phyloP scores from a whole-genome alignment of 2,797 vertebrate genomes.

The Trachops cirrhosus region DNA sequence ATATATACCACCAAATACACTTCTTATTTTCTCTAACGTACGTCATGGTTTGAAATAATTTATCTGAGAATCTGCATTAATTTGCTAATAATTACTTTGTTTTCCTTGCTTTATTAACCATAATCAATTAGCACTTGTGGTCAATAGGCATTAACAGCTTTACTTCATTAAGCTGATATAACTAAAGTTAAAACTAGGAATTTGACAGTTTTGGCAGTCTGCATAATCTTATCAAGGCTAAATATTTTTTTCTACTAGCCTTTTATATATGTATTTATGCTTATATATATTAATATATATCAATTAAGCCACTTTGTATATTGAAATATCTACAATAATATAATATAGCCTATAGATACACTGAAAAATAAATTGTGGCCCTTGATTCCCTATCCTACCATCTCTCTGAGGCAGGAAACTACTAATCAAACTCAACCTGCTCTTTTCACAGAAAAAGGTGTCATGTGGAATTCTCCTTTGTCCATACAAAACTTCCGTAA shows the following conservation, averaged over 20 bases:
- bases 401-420: background rate
- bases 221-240: background rate
- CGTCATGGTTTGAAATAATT: background rate
- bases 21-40: background rate
- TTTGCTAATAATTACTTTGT: background rate
- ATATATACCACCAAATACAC: background rate
- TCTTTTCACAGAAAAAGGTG: background rate
- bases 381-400: background rate
- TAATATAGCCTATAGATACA: background rate
- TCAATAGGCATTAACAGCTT: background rate
- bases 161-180: background rate
- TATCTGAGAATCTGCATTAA: background rate
- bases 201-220: background rate
- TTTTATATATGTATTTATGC: background rate
- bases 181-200: constrained; percentile 20
- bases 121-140: background rate
- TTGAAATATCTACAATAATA: background rate
- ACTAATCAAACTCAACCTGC: background rate
- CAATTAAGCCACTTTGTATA: background rate
- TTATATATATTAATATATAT: background rate
- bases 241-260: background rate
- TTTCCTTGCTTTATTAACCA: constrained; percentile 10
- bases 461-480: background rate
- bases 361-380: background rate
- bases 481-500: background rate